Conservation (phyloP, 2,888 invertebrate genomes). For the Drosophila cyrtoloma region DNA sequence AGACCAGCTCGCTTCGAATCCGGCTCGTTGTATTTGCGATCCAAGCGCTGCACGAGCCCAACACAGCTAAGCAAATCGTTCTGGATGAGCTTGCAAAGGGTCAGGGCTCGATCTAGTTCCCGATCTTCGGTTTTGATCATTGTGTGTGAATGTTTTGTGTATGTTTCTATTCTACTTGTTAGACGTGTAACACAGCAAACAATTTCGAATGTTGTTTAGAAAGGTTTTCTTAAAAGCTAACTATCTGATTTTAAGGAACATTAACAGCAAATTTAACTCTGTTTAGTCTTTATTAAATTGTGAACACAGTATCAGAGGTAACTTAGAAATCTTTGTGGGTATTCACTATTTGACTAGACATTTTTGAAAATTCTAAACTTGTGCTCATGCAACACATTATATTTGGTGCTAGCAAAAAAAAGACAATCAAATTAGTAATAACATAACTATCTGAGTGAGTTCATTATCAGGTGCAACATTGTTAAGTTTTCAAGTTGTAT, state of each 20-base stretch:
- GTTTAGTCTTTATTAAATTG: neutral
- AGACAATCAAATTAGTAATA: no score
- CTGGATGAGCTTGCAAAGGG: constrained; percentile 42
- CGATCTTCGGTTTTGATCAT: constrained; percentile 45
- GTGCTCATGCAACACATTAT: neutral
- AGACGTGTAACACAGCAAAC: constrained; percentile 34
- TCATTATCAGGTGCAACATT: neutral
- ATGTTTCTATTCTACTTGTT: constrained; percentile 27
- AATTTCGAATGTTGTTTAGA: constrained; percentile 44
- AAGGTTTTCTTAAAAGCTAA: constrained; percentile 34
- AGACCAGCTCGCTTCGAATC: constrained; percentile 20
- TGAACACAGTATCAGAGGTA: constrained; percentile 1
- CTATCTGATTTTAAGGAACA: constrained; percentile 15
- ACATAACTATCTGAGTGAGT: neutral
- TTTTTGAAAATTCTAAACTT: neutral
- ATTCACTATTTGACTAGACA: neutral
- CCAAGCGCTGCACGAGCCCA: constrained; percentile 45
- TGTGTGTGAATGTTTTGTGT: constrained; percentile 33
- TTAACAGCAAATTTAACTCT: neutral
- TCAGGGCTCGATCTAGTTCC: constrained; percentile 59
- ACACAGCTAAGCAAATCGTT: constrained; percentile 52
- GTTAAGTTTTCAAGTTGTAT: neutral
- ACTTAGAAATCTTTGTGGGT: neutral
- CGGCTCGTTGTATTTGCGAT: constrained; percentile 51
- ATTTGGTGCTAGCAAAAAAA: neutral